These are phyloP conservation scores for Zelostemma sp. DNA, from an alignment of 1,140 invertebrate genomes.

Conservation along the genomic window DNA sequence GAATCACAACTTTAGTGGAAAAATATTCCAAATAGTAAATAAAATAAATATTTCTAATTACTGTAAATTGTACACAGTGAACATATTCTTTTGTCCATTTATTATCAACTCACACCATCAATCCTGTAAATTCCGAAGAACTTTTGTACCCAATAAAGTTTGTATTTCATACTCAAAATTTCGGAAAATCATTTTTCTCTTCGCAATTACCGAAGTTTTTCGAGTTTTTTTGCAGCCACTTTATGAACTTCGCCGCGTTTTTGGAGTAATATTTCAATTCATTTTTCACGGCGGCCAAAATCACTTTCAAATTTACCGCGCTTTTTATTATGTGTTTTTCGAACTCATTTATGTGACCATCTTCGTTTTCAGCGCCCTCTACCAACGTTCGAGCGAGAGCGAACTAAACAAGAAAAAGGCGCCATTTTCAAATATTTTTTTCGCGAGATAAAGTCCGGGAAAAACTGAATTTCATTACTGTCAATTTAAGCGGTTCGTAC, in stretches of 20 bases:
- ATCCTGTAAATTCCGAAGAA: too few species aligned
- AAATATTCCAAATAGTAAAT: constrained; percentile 11
- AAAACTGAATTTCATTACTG: too few species aligned
- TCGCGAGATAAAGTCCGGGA: too few species aligned
- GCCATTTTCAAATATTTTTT: too few species aligned
- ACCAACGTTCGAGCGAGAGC: too few species aligned
- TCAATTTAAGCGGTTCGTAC: too few species aligned
- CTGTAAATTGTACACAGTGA: constrained; percentile 33
- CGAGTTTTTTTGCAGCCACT: neutral
- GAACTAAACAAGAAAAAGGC: too few species aligned
- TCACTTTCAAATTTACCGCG: neutral
- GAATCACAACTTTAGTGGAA: constrained; percentile 3
- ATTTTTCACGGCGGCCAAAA: neutral
- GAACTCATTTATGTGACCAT: neutral
- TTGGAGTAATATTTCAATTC: neutral
- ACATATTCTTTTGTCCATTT: constrained; percentile 31
- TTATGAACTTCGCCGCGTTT: neutral
- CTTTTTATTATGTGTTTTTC: neutral
- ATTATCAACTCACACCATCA: too few species aligned
- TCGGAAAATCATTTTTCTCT: neutral
- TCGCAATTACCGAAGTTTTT: neutral
- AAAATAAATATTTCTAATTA: constrained; percentile 15
- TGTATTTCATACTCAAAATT: neutral
- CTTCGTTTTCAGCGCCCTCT: too few species aligned
- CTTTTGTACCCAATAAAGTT: neutral